These are phyloP conservation scores for Galbula dea DNA, from an alignment of 2,113 vertebrate genomes.

Conservation along the genomic window DNA sequence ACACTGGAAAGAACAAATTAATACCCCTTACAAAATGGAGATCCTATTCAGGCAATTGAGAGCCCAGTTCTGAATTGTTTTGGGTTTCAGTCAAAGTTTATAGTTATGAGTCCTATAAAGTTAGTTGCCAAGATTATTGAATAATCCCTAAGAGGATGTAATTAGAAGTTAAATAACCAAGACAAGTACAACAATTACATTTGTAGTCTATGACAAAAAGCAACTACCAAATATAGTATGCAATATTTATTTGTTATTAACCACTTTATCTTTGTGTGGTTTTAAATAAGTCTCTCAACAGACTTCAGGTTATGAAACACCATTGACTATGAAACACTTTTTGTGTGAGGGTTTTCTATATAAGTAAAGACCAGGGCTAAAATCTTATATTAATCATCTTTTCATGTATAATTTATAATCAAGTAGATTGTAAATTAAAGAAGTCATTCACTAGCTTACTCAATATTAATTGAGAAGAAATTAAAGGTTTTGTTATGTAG, in stretches of 20 bases:
- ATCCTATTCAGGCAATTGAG: not conserved
- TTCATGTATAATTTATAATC: conserved; percentile 13
- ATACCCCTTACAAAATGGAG: not conserved
- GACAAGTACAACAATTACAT: not conserved
- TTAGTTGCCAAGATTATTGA: not conserved
- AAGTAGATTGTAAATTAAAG: not conserved
- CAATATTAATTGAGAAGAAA: conserved; percentile 1
- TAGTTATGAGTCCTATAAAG: not conserved
- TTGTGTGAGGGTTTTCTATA: not conserved
- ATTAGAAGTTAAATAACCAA: not conserved
- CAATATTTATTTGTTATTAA: not conserved
- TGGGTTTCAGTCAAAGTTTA: not conserved
- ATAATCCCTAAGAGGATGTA: not conserved
- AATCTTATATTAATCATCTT: not conserved
- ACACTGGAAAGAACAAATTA: not conserved
- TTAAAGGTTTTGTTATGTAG: not conserved
- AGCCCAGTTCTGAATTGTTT: not conserved
- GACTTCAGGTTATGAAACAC: not conserved
- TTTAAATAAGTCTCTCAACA: not conserved
- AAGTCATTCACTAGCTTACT: conserved; percentile 10
- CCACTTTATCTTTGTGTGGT: not conserved
- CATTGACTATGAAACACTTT: not conserved
- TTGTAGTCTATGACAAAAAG: not conserved
- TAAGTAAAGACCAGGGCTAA: not conserved
- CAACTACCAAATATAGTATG: not conserved